Conservation (phyloP, 2,888 invertebrate species). For the Encarsia formosa region DNA sequence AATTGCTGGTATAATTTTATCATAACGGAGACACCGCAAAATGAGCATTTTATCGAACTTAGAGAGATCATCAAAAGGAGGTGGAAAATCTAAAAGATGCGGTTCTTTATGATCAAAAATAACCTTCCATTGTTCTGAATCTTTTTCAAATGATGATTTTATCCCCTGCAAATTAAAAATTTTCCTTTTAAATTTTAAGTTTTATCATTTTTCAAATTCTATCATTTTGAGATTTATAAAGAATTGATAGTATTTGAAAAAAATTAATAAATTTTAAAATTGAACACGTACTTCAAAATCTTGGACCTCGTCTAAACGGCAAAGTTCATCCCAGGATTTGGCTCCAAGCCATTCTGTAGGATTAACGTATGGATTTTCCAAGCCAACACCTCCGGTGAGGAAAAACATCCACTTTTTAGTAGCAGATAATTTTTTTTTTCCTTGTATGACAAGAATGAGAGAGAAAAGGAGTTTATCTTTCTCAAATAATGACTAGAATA, state of each 20-base stretch:
- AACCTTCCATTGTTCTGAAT: conserved; percentile 65
- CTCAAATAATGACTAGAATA: conserved; percentile 90
- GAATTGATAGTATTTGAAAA: too few species aligned
- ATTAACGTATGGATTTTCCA: conserved; percentile 70
- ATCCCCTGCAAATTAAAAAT: conserved; percentile 55
- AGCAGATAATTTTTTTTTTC: conserved; percentile 57
- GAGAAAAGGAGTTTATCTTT: conserved; percentile 92
- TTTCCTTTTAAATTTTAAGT: too few species aligned
- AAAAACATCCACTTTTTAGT: conserved; percentile 83
- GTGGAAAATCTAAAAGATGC: conserved; percentile 68
- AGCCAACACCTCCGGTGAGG: conserved; percentile 80
- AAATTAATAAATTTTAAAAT: too few species aligned
- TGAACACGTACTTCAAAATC: conserved; percentile 50
- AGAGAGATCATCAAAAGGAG: conserved; percentile 66
- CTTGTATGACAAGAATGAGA: conserved; percentile 65
- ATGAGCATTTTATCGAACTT: conserved; percentile 75
- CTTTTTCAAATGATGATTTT: conserved; percentile 59
- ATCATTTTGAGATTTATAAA: too few species aligned
- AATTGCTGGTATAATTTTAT: conserved; percentile 80
- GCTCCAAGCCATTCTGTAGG: conserved; percentile 69
- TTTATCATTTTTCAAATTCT: too few species aligned
- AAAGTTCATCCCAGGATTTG: conserved; percentile 77
- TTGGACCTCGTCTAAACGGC: conserved; percentile 59
- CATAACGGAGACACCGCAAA: conserved; percentile 77
- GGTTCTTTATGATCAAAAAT: conserved; percentile 75